Conservation (phyloP, 1,140 invertebrate species). For the Drepana arcuata region DNA sequence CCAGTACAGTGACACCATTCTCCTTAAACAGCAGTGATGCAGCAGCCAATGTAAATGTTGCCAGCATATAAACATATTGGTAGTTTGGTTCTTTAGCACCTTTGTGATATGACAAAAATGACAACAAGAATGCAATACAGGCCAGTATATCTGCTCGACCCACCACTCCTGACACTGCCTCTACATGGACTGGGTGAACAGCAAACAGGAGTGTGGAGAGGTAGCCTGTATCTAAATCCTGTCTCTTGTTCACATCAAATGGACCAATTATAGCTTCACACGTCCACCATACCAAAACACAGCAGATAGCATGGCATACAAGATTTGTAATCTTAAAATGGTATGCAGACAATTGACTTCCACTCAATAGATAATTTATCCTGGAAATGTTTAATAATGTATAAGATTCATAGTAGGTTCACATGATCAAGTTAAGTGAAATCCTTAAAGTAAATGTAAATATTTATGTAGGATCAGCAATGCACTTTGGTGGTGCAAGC, state of each 20-base stretch:
- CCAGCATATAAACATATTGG: slow-evolving; percentile 35
- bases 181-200: slow-evolving; percentile 95
- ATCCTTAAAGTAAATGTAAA: too few relatives aligned
- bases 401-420: too few relatives aligned
- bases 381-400: slow-evolving; percentile 63
- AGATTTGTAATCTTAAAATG: slow-evolving; percentile 84
- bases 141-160: slow-evolving; percentile 93
- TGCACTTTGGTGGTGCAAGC: too few relatives aligned
- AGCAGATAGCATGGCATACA: slow-evolving; percentile 76
- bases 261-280: slow-evolving; percentile 75
- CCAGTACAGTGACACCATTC: slow-evolving; percentile 91
- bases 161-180: slow-evolving; percentile 95
- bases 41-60: slow-evolving; percentile 68
- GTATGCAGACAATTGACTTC: slow-evolving; percentile 72
- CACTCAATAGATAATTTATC: slow-evolving; percentile 74
- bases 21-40: slow-evolving; percentile 90
- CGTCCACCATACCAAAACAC: slow-evolving; percentile 71
- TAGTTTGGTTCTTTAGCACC: slow-evolving; percentile 14
- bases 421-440: too few relatives aligned
- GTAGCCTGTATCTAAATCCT: slow-evolving; percentile 66
- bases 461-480: too few relatives aligned
- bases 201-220: slow-evolving; percentile 86
- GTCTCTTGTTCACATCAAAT: slow-evolving; percentile 31
- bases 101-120: slow-evolving; percentile 76
- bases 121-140: slow-evolving; percentile 82